Base-by-base conservation (phyloP, 2,797 vertebrate genomes). In the Tarsius wallacei region DNA sequence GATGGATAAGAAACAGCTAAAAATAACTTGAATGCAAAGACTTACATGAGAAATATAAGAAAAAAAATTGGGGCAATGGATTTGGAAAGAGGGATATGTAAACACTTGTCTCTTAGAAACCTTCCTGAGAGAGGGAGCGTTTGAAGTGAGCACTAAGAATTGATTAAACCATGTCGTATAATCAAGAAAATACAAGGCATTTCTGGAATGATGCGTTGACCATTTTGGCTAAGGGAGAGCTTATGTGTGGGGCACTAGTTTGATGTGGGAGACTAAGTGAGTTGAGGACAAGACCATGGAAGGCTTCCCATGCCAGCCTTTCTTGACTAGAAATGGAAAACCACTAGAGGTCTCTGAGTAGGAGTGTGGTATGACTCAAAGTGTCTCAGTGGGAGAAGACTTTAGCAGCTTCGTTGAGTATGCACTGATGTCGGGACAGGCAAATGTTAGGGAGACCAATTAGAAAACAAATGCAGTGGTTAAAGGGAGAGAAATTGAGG, bases 281-380 rank as follows among this genome's bases (percentile, higher is more conserved):
- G 55, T 14, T 96, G 90, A 93, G 84, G 76, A 74, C 51, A 81
- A 68, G 31, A 74, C 53, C 15, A 3, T 59, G 84, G 61, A 90
- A 93, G 19, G 13, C 7, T 87, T 91, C 85, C 15, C 53, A 47
- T 31, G 7, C 49, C 76, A 82, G 66, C 15, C 68, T 96, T 87
- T 84, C 61, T 81, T 82, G 59, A 81, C 74, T 82, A 24, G 24
- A 87, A 86, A 82, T 95, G 68, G 64, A 77, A 96, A 97, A 61
- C 55, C 63, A 82, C 51, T 80, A 87, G 49, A 92, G 12, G 71
- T 70, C 95, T 96, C 80, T 90, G 51, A 96, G 89, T 17, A 61
- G 15, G 21, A 70, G 5, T 78, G 64, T 26, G 42, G 66, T 33
- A 22, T 91, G 77, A 96, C 31, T 87, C 80, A 70, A 47, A 70